phyloP scores from a whole-genome alignment of 2,113 vertebrate species.

The Mesoclemmys tuberculata region DNA sequence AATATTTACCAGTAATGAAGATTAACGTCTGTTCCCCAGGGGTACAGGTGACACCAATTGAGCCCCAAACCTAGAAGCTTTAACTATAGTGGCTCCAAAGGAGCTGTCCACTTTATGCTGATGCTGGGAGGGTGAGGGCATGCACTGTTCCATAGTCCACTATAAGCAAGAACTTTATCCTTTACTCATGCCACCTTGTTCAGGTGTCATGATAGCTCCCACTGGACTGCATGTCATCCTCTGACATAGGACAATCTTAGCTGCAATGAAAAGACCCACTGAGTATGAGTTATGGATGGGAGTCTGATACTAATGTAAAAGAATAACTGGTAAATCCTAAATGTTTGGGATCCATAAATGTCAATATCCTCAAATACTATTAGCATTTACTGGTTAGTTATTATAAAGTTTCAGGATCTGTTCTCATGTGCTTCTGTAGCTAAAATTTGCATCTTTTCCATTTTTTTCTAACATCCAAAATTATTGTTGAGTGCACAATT shows the following conservation, averaged over 20 bases:
- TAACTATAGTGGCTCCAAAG: not conserved
- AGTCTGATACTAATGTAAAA: not conserved
- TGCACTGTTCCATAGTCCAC: not conserved
- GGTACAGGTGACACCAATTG: fast-evolving
- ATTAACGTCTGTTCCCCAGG: not conserved
- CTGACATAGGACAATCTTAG: not conserved
- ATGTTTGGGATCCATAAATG: constrained; percentile 13
- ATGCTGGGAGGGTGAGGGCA: too few relatives aligned
- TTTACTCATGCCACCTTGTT: not conserved
- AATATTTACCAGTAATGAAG: not conserved
- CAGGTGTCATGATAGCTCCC: not conserved
- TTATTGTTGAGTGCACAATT: not conserved
- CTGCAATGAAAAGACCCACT: not conserved
- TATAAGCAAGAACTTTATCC: not conserved
- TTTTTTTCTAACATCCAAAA: not conserved
- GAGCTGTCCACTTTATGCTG: too few relatives aligned
- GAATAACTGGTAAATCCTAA: not conserved
- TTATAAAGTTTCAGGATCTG: not conserved
- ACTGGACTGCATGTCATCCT: not conserved
- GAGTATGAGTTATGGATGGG: not conserved
- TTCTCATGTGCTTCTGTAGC: not conserved
- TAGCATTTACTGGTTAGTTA: not conserved
- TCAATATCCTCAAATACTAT: not conserved
- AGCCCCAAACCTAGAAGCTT: not conserved
- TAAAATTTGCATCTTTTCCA: not conserved